Evolutionary conservation across 2,888 invertebrate genomes (phyloP), one percentile per base, ranked within the genome.

Genomic region (Mimumesa dahlbomi): DNA sequence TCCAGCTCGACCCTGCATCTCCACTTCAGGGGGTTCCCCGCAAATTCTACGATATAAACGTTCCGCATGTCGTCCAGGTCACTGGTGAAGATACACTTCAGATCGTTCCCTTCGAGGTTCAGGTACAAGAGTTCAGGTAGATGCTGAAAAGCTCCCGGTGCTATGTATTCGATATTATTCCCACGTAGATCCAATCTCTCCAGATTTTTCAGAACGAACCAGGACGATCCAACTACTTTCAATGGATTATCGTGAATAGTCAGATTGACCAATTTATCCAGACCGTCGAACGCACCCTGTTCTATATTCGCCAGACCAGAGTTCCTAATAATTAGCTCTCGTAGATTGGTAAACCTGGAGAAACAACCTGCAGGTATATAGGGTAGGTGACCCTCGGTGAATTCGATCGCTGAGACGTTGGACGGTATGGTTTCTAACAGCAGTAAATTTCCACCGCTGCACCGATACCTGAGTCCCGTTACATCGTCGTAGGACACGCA

Each of bases 11-110:
- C 73, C 52, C 83, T 75, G 38, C 86, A 86, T 42, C 85, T 68
- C 86, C 86, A 86, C 42, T 85, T 85, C 11, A 85, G 45, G 1
- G 82, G 85, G 53, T 86, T 86, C 0, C 80, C 79, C 0, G 81
- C 73, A 14, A 84, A 85, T 25, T 85, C 83, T 1, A 86, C 53
- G 0, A 76, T 64, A 2, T 76, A 63, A 1, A 86, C 42, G 4
- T 77, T 62, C 2, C 79, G 79, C 58, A 86, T 56, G 1, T 79
- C 72, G 31, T 77, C 67, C 25, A 86, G 54, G n/a, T 79, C 82
- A 22, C 80, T 85, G 0, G 84, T 84, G 45, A 79, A 86, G 13
- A 86, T 80, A 22, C 86, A 86, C 13, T 65, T 68, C 7, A 86
- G 68, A 49, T 73, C 78, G 46, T 86, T 86, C 0, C 84, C 85